These are phyloP conservation scores for Drosophila nigromelanica DNA, from an alignment of 1,140 invertebrate species.

Conservation along the genomic window DNA sequence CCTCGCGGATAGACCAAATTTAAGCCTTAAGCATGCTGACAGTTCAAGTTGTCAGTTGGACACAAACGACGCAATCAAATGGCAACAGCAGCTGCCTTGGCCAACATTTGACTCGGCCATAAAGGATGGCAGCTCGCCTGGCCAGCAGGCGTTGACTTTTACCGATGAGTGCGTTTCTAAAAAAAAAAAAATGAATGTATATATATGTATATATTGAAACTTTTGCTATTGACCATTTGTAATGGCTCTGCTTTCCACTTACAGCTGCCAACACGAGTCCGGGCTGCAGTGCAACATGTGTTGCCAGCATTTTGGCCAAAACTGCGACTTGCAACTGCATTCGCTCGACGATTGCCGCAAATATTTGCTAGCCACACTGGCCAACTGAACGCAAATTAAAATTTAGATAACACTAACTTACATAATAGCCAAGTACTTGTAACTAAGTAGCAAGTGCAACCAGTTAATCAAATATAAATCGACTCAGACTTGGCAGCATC, in stretches of 20 bases:
- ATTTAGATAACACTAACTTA: slow-evolving; percentile 4
- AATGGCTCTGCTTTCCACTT: slow-evolving; percentile 24
- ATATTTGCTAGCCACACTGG: slow-evolving; percentile 32
- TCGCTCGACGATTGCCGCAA: slow-evolving; percentile 43
- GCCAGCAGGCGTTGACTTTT: slow-evolving; percentile 11
- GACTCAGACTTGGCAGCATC: slow-evolving; percentile 13
- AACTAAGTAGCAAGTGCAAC: slow-evolving; percentile 10
- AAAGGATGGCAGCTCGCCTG: slow-evolving; percentile 24
- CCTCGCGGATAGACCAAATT: slow-evolving; percentile 32
- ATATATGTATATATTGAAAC: slow-evolving; percentile 2
- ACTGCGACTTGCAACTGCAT: slow-evolving; percentile 30
- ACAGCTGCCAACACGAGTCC: slow-evolving; percentile 5
- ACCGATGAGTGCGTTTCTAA: slow-evolving; percentile 29
- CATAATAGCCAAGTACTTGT: slow-evolving; percentile 9
- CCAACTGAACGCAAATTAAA: slow-evolving; percentile 10
- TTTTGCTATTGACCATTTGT: slow-evolving; percentile 43
- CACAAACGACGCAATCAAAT: slow-evolving; percentile 56
- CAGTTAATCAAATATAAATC: slow-evolving; percentile 60
- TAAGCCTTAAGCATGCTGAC: slow-evolving; percentile 45
- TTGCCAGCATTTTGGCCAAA: slow-evolving; percentile 22
- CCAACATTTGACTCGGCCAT: slow-evolving; percentile 47
- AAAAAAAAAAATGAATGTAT: neutral
- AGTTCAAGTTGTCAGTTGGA: slow-evolving; percentile 17
- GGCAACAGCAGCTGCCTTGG: slow-evolving; percentile 43
- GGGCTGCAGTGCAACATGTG: slow-evolving; percentile 40